A percentile compares a stretch with the other conserved stretches of the same genome.
Conservation (phyloP, 2,888 invertebrate species). For the Napeogenes inachia region DNA sequence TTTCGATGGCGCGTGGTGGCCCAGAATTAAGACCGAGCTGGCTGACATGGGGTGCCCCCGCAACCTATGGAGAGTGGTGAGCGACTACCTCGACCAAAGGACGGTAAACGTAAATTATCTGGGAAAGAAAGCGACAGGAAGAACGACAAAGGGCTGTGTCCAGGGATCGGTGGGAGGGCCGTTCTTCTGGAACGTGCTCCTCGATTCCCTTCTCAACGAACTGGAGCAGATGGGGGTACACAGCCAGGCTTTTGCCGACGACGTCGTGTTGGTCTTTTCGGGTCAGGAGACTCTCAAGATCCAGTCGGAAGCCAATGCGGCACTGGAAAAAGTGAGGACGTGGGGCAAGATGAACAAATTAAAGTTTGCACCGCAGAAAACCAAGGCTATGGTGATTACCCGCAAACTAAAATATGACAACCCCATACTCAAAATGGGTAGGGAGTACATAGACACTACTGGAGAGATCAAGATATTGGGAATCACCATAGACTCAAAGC, state of each 20-base stretch:
- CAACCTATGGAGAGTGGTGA: background rate
- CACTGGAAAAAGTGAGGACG: constrained; percentile 5
- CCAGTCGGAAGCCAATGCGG: constrained; percentile 9
- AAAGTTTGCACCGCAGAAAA: constrained; percentile 6
- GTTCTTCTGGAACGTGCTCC: no score
- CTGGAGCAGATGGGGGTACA: no score
- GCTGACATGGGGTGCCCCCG: constrained; percentile 21
- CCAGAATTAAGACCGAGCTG: constrained; percentile 23
- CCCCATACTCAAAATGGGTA: constrained; percentile 11
- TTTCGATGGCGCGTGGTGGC: constrained; percentile 42
- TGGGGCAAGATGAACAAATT: constrained; percentile 17
- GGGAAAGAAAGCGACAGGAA: constrained; percentile 4
- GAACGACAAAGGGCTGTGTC: constrained; percentile 24
- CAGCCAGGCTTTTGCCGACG: no score
- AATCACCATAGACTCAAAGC: constrained; percentile 11
- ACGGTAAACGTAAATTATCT: constrained; percentile 15
- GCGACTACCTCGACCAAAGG: constrained; percentile 16
- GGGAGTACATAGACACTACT: background rate
- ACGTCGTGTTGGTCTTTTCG: constrained; percentile 15
- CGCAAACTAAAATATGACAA: background rate
- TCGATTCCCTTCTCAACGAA: no score
- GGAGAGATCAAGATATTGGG: constrained; percentile 13
- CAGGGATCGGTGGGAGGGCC: constrained; percentile 26
- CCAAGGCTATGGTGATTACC: no score
- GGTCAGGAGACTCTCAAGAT: constrained; percentile 3